Percentiles rank a stretch among this genome's conserved stretches.
Evolutionary conservation across 2,888 invertebrate species (phyloP).

Genomic region (Aporophyla nigra): DNA sequence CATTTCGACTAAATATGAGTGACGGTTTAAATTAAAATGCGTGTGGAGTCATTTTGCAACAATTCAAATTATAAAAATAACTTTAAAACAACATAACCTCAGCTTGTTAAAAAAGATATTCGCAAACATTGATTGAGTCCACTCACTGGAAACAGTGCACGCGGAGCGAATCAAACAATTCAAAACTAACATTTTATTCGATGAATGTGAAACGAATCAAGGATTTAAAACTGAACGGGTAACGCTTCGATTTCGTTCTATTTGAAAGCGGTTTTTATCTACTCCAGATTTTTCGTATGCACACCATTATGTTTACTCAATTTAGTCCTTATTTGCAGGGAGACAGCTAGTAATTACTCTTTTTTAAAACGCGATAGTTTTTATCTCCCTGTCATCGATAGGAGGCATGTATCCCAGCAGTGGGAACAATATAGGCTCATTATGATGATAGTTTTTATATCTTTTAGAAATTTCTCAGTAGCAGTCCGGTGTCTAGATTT

Average conservation of each 20-base stretch:
- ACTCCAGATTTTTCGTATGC: slow-evolving; percentile 6
- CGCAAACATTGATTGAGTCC: slow-evolving; percentile 39
- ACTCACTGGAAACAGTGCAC: slow-evolving; percentile 42
- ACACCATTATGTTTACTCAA: not conserved
- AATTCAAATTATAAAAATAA: not conserved
- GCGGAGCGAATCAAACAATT: slow-evolving; percentile 41
- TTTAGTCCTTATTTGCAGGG: slow-evolving; percentile 4
- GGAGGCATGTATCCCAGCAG: too few relatives aligned
- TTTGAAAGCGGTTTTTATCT: slow-evolving; percentile 8
- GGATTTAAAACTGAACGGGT: slow-evolving; percentile 16
- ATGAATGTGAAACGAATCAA: slow-evolving; percentile 30
- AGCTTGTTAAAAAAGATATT: slow-evolving; percentile 35
- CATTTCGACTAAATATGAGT: not conserved
- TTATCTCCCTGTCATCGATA: too few relatives aligned
- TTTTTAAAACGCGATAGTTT: not conserved
- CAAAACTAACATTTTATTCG: slow-evolving; percentile 46
- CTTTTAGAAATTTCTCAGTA: not conserved
- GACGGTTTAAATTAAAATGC: slow-evolving; percentile 51
- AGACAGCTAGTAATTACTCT: slow-evolving; percentile 2
- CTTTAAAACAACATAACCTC: slow-evolving; percentile 1
- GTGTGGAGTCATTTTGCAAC: slow-evolving; percentile 10
- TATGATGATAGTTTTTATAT: not conserved
- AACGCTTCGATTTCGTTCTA: slow-evolving; percentile 16
- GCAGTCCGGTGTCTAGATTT: not conserved
- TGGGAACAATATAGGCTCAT: too few relatives aligned